Base-by-base conservation (phyloP, 2,113 vertebrate genomes). In the Vanacampus margaritifer region DNA sequence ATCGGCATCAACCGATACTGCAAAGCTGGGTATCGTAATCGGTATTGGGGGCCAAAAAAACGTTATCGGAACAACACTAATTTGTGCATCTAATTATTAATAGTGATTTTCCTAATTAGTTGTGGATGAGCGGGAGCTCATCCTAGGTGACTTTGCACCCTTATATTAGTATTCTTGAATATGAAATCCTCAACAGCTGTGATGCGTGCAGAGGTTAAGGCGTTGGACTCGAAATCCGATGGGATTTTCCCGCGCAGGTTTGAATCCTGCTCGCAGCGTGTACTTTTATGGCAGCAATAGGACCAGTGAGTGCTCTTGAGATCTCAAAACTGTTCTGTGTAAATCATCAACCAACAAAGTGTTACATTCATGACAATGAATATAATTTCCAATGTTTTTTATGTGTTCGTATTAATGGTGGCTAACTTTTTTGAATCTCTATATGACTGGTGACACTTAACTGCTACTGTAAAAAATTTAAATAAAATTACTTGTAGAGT, bases 181-280 rank as follows among this genome's bases (percentile, higher is more conserved):
- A 32, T 21, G 21, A n/a, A 21, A 1, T 3, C 48, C n/a, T 3
- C 6, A 21, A 14, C 53, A 57, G 24, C 54, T 57, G 54, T 16
- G 14, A 57, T 57, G 54, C 26, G 54, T n/a, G n/a, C n/a, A 32
- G 54, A 57, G 54, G 53, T 56, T 56, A 56, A 56, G 54, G 54
- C 13, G 26, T 57, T 57, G 54, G 54, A 32, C 26, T 57, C 26
- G 54, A 57, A 57, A 57, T 57, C 26, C 54, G 19, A 57, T 57
- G 26, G 54, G 26, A 32, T 57, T 8, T 57, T 35, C 16, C 54
- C 54, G 26, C 26, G 26, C 26, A 32, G 54, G 54, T 57, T 57
- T 14, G 26, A 57, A 57, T 26, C 53, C 53, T 56, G 53, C 53
- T 56, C 24, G 16, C 51, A 54, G 54, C 26, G 26, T 1, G 8